These are phyloP conservation scores for Aphyosemion australe DNA, from an alignment of 2,113 vertebrate species.

Conservation along the genomic window DNA sequence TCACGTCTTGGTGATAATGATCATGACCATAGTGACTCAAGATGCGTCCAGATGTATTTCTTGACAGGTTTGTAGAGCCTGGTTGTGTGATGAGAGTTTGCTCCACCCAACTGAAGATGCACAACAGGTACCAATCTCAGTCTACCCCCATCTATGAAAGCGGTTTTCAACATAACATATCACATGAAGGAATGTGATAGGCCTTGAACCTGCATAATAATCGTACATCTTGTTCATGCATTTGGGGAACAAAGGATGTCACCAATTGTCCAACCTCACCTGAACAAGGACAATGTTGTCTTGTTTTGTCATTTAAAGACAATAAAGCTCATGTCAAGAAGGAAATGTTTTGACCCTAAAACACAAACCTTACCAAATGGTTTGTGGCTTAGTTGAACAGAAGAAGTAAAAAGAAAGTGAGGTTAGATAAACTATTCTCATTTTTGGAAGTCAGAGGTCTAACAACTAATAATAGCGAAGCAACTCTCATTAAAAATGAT, in stretches of 20 bases:
- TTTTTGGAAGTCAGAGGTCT: no score
- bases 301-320: neutral
- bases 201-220: no score
- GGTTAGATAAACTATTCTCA: no score
- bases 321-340: neutral
- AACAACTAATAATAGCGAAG: no score
- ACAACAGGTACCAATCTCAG: conserved; percentile 2
- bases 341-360: neutral
- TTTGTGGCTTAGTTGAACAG: no score
- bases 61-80: conserved; percentile 9
- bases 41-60: no score
- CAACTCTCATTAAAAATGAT: no score
- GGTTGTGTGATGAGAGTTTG: conserved; percentile 21
- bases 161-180: neutral
- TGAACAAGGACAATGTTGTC: neutral
- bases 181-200: neutral
- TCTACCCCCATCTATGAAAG: neutral
- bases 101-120: conserved; percentile 25
- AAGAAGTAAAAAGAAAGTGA: no score
- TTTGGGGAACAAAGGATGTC: neutral
- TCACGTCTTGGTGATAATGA: no score
- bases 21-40: no score
- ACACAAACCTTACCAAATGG: no score
- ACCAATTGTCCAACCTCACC: neutral
- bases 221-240: no score